Conservation (phyloP, 2,797 vertebrate species). For the Hydrophis major region DNA sequence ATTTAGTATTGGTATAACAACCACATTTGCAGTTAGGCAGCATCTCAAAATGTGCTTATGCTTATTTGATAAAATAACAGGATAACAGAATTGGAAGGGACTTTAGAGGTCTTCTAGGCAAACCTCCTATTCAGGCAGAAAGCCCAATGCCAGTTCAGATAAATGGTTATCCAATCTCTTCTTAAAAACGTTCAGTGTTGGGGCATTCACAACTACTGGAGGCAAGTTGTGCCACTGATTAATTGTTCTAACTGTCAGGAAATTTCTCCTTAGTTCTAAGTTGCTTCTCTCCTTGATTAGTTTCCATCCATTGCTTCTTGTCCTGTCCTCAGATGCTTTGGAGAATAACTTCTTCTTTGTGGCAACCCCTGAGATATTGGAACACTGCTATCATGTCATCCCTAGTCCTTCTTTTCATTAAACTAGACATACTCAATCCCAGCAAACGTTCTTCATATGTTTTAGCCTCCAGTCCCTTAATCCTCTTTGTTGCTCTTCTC, state of each 20-base stretch:
- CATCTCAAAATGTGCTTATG: neutral
- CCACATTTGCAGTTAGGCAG: neutral
- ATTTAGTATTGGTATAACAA: neutral
- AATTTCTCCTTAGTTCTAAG: neutral
- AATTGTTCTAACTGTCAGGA: neutral
- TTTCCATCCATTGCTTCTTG: neutral
- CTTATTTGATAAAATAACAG: neutral
- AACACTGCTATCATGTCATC: neutral
- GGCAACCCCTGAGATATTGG: neutral
- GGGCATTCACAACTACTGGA: neutral
- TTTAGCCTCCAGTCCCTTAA: neutral
- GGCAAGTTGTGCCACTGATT: neutral
- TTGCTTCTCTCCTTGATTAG: neutral
- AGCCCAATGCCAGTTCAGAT: neutral
- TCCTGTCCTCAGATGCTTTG: rapidly evolving
- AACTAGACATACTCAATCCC: neutral
- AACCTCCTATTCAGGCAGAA: neutral
- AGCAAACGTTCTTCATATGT: rapidly evolving
- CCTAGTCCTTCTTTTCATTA: neutral
- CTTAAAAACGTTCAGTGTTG: neutral
- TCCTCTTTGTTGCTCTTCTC: neutral
- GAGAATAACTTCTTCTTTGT: neutral
- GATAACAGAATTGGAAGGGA: neutral
- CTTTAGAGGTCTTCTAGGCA: neutral
- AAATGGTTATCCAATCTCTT: neutral